Evolutionary conservation across 2,113 vertebrate genomes (phyloP).

Genomic region (Dicaeum eximium): DNA sequence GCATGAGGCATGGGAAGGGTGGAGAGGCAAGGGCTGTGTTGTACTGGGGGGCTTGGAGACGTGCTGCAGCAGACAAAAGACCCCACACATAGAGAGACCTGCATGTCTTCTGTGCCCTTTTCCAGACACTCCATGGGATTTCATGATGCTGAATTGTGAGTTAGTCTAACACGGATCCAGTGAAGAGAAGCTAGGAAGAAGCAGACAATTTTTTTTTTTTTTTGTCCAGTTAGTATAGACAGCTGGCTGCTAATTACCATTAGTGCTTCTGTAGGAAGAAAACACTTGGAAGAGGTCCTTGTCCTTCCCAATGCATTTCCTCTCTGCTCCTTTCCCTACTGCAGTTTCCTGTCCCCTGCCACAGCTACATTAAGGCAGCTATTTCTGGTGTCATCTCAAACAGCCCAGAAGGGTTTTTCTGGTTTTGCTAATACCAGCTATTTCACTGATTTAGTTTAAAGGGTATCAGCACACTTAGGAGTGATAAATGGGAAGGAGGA

Average conservation of each 20-base stretch:
- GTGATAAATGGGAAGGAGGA: slow-evolving; percentile 32
- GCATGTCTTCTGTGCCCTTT: neutral
- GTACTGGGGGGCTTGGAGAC: neutral
- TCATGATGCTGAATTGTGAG: accelerated
- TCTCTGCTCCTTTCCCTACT: neutral
- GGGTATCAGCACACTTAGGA: slow-evolving; percentile 7
- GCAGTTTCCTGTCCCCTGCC: neutral
- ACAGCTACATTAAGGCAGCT: neutral
- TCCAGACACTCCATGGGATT: neutral
- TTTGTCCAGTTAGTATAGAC: neutral
- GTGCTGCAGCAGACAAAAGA: neutral
- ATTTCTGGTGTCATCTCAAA: neutral
- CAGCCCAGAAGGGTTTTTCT: neutral
- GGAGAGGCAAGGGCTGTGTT: neutral
- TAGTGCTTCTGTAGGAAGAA: neutral
- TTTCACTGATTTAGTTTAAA: slow-evolving; percentile 36
- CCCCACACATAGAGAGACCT: neutral
- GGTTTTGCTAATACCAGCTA: neutral
- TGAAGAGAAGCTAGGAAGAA: neutral
- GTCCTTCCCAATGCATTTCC: neutral
- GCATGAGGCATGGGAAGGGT: neutral
- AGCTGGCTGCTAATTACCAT: neutral
- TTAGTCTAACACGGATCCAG: neutral
- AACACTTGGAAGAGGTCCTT: neutral
- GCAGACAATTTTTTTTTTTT: neutral